Percentiles rank a stretch among this genome's conserved stretches.
Evolutionary conservation across 2,113 vertebrate species (phyloP).

Genomic region (Ciconia maguari): DNA sequence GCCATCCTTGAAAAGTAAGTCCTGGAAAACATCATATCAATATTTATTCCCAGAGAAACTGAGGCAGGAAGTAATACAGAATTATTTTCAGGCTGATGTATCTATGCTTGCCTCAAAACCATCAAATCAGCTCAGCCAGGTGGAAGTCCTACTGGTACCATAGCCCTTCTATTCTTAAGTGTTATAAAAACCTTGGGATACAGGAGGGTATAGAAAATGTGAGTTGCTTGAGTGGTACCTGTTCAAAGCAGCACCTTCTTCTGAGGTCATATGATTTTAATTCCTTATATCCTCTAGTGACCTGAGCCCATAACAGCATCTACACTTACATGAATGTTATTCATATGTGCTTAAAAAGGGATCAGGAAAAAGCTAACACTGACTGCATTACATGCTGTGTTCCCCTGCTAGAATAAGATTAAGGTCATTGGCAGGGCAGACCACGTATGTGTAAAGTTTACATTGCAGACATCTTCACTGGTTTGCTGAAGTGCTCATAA

Average conservation of each 20-base stretch:
- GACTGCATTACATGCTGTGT: background rate
- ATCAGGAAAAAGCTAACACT: background rate
- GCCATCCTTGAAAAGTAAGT: background rate
- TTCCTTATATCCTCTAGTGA: background rate
- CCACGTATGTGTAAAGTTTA: background rate
- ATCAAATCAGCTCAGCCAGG: background rate
- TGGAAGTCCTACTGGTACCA: background rate
- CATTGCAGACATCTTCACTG: background rate
- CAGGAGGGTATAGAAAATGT: background rate
- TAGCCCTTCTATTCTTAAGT: background rate
- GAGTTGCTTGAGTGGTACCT: background rate
- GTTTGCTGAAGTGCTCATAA: background rate
- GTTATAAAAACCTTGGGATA: background rate
- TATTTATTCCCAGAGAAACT: background rate
- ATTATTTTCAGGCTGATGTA: background rate
- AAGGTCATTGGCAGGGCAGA: slow-evolving; percentile 35
- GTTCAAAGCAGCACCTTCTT: background rate
- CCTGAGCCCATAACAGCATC: background rate
- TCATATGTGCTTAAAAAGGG: background rate
- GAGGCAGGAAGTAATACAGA: background rate
- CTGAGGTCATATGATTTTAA: background rate
- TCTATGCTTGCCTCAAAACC: background rate
- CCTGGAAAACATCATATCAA: background rate
- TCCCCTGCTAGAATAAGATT: background rate
- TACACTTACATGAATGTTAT: background rate